Conservation (phyloP, 1,140 invertebrate species). For the Ericerus pela region DNA sequence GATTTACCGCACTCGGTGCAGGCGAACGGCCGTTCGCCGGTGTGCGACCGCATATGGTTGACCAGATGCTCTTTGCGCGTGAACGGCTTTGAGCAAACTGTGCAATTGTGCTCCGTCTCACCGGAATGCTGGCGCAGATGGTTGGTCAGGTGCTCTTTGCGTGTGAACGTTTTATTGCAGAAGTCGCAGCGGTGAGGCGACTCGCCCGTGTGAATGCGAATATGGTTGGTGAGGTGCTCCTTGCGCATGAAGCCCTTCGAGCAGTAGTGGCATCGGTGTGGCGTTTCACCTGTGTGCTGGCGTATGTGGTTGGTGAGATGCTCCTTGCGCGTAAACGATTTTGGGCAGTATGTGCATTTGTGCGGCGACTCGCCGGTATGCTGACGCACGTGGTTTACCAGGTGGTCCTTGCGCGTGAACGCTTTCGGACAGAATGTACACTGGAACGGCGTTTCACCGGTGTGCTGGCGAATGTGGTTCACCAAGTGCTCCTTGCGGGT, state of each 20-base stretch:
- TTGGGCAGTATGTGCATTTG: conserved; percentile 52
- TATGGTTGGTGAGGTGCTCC: conserved; percentile 30
- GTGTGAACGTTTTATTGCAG: conserved; percentile 62
- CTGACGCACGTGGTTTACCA: conserved; percentile 46
- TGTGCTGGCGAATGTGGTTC: conserved; percentile 35
- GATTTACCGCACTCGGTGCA: conserved; percentile 17
- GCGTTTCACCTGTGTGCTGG: conserved; percentile 54
- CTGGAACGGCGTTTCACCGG: conserved; percentile 69
- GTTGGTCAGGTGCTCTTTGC: conserved; percentile 62
- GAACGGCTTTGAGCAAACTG: conserved; percentile 73
- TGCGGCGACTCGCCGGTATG: conserved; percentile 50
- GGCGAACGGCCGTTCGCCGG: conserved; percentile 51
- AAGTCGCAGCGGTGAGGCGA: conserved; percentile 24
- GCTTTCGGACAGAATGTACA: conserved; percentile 69
- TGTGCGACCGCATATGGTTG: conserved; percentile 70
- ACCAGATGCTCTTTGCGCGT: conserved; percentile 81
- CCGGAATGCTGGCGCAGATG: conserved; percentile 77
- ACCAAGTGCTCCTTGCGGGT: conserved; percentile 70
- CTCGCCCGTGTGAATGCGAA: conserved; percentile 13
- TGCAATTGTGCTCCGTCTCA: conserved; percentile 68
- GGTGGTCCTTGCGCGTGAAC: conserved; percentile 49
- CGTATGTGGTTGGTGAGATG: conserved; percentile 63
- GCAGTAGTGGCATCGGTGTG: conserved; percentile 53
- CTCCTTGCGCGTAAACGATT: conserved; percentile 65
- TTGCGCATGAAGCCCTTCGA: conserved; percentile 59